Conservation (phyloP, 2,888 invertebrate genomes). For the Melieria crassipennis region DNA sequence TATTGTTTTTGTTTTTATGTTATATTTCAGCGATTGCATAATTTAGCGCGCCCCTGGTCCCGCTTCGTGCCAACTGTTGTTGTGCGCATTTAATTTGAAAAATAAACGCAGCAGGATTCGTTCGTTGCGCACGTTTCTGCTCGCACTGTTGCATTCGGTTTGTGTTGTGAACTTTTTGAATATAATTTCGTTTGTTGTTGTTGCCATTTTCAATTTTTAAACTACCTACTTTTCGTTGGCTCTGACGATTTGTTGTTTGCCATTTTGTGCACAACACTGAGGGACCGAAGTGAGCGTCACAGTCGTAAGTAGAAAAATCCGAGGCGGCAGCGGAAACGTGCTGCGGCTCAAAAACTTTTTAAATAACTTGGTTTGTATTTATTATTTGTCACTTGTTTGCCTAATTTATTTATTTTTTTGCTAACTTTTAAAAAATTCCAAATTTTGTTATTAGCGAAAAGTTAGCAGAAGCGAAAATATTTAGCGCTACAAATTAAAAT, state of each 20-base stretch:
- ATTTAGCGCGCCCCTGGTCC: slow-evolving; percentile 2
- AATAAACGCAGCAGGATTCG: too few relatives aligned
- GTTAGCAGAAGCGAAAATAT: too few relatives aligned
- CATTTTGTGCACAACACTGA: too few relatives aligned
- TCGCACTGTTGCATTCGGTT: not conserved
- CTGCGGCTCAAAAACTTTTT: slow-evolving; percentile 16
- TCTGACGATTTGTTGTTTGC: slow-evolving; percentile 4
- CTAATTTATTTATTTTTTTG: slow-evolving; percentile 5
- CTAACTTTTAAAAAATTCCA: too few relatives aligned
- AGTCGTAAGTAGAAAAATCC: slow-evolving; percentile 16
- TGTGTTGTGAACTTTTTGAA: not conserved
- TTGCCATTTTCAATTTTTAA: not conserved
- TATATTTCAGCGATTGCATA: slow-evolving; percentile 16
- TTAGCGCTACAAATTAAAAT: too few relatives aligned
- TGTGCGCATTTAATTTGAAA: too few relatives aligned
- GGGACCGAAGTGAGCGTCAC: too few relatives aligned
- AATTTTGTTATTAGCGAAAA: too few relatives aligned
- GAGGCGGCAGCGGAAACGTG: too few relatives aligned
- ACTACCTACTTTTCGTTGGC: too few relatives aligned
- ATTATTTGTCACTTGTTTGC: slow-evolving; percentile 21
- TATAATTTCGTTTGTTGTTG: slow-evolving; percentile 2
- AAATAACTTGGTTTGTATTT: slow-evolving; percentile 23
- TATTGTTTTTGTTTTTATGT: not conserved
- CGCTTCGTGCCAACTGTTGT: not conserved
- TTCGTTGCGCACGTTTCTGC: not conserved